Conservation (phyloP, 2,113 vertebrate species). For the Sarotherodon lohbergeri region DNA sequence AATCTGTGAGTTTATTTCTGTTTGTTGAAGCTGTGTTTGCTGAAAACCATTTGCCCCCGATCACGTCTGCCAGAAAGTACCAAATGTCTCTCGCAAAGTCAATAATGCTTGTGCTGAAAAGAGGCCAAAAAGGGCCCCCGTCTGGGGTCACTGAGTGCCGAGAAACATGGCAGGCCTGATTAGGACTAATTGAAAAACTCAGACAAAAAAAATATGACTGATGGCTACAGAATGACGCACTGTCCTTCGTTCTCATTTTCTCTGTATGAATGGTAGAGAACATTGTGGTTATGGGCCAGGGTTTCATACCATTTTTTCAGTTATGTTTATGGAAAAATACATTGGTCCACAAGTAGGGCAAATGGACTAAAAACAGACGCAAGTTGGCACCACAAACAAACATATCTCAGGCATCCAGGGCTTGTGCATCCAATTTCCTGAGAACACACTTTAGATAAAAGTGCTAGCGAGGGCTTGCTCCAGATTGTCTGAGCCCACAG, state of each 20-base stretch:
- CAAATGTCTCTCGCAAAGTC: constrained; percentile 10
- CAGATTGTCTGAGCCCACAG: neutral
- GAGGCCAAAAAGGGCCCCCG: neutral
- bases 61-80: neutral
- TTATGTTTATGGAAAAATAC: neutral
- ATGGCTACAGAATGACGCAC: neutral
- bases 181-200: constrained; percentile 38
- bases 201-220: neutral
- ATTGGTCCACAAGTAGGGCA: neutral
- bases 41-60: neutral
- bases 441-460: constrained; percentile 25
- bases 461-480: neutral
- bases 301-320: neutral
- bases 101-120: constrained; percentile 15
- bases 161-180: constrained; percentile 36
- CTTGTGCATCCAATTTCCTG: neutral
- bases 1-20: neutral
- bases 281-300: neutral
- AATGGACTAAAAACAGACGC: neutral
- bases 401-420: constrained; percentile 16
- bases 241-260: neutral
- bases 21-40: constrained; percentile 32
- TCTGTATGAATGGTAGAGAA: neutral
- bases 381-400: neutral
- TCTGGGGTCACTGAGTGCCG: neutral